phyloP scores from a whole-genome alignment of 2,113 vertebrate genomes.

The Clarias macrocephalus region DNA sequence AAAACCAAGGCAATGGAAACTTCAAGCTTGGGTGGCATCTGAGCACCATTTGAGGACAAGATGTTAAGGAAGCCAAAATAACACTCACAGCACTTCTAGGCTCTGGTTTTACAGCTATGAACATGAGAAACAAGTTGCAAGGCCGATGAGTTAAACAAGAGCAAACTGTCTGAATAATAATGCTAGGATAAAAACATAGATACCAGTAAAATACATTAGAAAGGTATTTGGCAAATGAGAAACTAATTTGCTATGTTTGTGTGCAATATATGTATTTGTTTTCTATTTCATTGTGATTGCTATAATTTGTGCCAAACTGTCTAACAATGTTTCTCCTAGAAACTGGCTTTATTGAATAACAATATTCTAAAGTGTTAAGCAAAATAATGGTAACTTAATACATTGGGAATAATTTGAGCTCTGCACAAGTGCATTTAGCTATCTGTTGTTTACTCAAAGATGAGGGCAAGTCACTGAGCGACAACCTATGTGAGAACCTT shows the following conservation, averaged over 20 bases:
- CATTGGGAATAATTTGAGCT: background rate
- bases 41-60: conserved; percentile 63
- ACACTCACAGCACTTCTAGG: conserved; percentile 57
- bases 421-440: background rate
- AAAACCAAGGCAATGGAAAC: conserved; percentile 53
- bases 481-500: background rate
- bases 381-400: background rate
- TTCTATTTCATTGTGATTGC: background rate
- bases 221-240: background rate
- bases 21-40: conserved; percentile 68
- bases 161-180: background rate
- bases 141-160: conserved; percentile 28
- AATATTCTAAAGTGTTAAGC: background rate
- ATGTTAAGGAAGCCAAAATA: conserved; percentile 67
- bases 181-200: background rate
- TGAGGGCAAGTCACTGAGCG: background rate
- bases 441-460: background rate
- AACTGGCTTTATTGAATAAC: background rate
- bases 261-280: background rate
- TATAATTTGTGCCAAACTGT: background rate
- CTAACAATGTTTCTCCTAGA: background rate
- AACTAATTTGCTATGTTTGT: background rate
- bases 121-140: conserved; percentile 45
- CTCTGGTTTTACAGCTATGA: conserved; percentile 61
- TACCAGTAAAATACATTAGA: background rate